Percentiles rank a stretch among this genome's conserved stretches.
Conservation (phyloP, 2,797 vertebrate species). For the Crenuchus spilurus region DNA sequence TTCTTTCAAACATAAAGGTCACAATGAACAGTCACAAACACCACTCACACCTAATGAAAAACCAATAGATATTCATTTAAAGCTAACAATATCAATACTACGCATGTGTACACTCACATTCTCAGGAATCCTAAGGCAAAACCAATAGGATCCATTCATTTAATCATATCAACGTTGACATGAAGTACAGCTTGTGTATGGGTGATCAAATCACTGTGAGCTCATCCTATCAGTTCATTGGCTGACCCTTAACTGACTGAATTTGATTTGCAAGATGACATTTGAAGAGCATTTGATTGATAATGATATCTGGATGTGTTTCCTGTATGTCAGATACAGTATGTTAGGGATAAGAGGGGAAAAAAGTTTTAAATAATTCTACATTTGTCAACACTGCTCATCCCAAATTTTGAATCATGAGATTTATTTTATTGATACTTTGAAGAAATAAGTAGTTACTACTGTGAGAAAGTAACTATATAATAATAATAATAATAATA, state of each 20-base stretch:
- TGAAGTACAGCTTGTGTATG: neutral
- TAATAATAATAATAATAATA: too few species aligned
- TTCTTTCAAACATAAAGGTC: constrained; percentile 21
- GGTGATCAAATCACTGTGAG: constrained; percentile 19
- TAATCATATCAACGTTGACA: constrained; percentile 23
- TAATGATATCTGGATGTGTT: neutral
- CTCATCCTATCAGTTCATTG: neutral
- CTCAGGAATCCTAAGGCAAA: constrained; percentile 22
- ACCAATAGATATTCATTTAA: constrained; percentile 37
- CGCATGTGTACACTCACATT: neutral
- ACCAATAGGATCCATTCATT: constrained; percentile 1
- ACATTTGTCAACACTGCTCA: too few species aligned
- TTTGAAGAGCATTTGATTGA: constrained; percentile 9
- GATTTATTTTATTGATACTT: too few species aligned
- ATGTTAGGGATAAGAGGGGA: too few species aligned
- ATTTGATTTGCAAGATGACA: constrained; percentile 24
- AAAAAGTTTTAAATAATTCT: too few species aligned
- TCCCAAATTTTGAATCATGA: too few species aligned
- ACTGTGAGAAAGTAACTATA: too few species aligned
- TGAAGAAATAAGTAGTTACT: too few species aligned
- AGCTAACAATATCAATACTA: neutral
- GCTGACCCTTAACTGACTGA: neutral
- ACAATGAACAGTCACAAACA: constrained; percentile 20
- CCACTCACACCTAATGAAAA: constrained; percentile 30
- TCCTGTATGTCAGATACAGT: too few species aligned